Base-by-base conservation (phyloP, 1,140 invertebrate species). In the Drosophila athabasca region DNA sequence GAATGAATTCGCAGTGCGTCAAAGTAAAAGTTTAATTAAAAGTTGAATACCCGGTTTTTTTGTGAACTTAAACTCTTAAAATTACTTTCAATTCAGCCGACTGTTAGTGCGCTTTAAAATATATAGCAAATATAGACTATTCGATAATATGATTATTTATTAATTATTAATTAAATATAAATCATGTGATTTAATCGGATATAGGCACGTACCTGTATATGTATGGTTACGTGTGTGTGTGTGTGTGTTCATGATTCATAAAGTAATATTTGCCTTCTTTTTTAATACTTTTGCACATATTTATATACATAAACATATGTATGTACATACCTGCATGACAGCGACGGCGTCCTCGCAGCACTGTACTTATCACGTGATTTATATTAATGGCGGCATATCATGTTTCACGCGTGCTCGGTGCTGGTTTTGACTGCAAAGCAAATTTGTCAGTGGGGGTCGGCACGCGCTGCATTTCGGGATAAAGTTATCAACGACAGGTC, bases 361-460 rank as follows among this genome's bases (percentile, higher is more conserved):
- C 81, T 79, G 64, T 79, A 74, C 72, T 89, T 88, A 89, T 88
- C 72, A 79, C 64, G 72, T 91, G 90, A 91, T 91, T 91, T 91
- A 91, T 91, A 90, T 90, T 91, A 84, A 91, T 90, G 82, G 89
- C 74, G 55, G 75, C 73, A 91, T 91, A 90, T 87, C 90, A 91
- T 88, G 90, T 90, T 91, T 91, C 89, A 90, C 90, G 90, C 90
- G 84, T 91, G 77, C 65, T 87, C 70, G 73, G 71, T 76, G 85
- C 75, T 61, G 78, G 83, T 78, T 85, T 90, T 89, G 81, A 74
- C 82, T 90, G 76, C 70, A 84, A 67, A 81, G 74, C 79, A 90
- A 90, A 91, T 87, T 78, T 90, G 79, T 90, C 90, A 91, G 90
- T 91, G 85, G 90, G 90, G 90, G 90, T 91, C 89, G 90, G 90